Percentiles rank a stretch among this genome's conserved stretches.
These are phyloP conservation scores for human (Homo sapiens) DNA, from an alignment of 2,113 vertebrate species.

Conservation along the genomic window GRCh38 chr1:62964001-62964500, in stretches of 20 bases:
- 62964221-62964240: not conserved
- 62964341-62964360: not conserved
- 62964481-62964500: not conserved
- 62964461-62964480: fast-evolving
- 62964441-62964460: not conserved
- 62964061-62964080: not conserved
- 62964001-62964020: not conserved
- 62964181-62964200: not conserved
- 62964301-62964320: not conserved
- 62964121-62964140: not conserved
- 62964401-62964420: not conserved
- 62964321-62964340: not conserved
- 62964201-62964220: not conserved
- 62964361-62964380: not conserved
- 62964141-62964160: not conserved
- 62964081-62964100: not conserved
- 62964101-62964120: not conserved
- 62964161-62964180: not conserved
- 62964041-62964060: not conserved
- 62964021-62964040: not conserved
- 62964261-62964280: not conserved
- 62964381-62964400: not conserved
- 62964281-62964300: not conserved
- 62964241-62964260: not conserved
- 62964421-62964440: not conserved